Evolutionary conservation across 2,113 vertebrate species (phyloP).

Genomic region (Bolborhynchus lineola): DNA sequence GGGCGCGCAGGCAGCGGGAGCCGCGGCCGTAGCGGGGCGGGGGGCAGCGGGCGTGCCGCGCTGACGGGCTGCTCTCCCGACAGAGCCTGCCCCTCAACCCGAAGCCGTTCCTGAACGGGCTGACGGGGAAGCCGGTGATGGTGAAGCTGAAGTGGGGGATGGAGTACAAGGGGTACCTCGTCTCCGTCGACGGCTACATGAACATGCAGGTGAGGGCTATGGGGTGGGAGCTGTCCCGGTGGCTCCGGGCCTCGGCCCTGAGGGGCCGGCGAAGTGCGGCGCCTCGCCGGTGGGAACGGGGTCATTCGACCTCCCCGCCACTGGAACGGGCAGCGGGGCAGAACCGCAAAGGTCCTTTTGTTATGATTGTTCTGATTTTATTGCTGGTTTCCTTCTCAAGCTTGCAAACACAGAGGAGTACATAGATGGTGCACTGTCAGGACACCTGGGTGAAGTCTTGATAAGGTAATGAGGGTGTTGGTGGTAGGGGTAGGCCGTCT

Average conservation of each 20-base stretch:
- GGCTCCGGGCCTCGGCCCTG: too few relatives aligned
- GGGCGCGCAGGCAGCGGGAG: neutral
- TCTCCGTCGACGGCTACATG: slow-evolving; percentile 97
- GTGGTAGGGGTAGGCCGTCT: too few relatives aligned
- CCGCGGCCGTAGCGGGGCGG: neutral
- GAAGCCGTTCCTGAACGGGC: slow-evolving; percentile 95
- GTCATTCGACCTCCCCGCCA: rapidly evolving
- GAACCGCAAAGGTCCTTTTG: rapidly evolving
- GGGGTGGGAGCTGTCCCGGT: neutral
- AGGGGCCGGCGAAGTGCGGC: rapidly evolving
- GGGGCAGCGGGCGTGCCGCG: neutral
- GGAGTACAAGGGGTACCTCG: slow-evolving; percentile 98
- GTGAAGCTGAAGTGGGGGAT: slow-evolving; percentile 98
- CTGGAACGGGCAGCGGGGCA: neutral
- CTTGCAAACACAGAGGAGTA: slow-evolving; percentile 98
- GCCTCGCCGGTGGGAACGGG: neutral
- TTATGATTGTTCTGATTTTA: rapidly evolving
- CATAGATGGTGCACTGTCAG: slow-evolving; percentile 95
- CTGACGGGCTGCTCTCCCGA: neutral
- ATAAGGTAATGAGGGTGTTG: slow-evolving; percentile 80
- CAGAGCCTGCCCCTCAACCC: slow-evolving; percentile 98
- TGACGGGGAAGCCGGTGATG: slow-evolving; percentile 98
- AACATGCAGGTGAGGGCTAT: slow-evolving; percentile 90
- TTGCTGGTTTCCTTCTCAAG: slow-evolving; percentile 50
- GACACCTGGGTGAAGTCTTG: slow-evolving; percentile 96